Base-by-base conservation (phyloP, 53 echinoderm and acorn worm genomes). In the Pentamera pediparva region DNA sequence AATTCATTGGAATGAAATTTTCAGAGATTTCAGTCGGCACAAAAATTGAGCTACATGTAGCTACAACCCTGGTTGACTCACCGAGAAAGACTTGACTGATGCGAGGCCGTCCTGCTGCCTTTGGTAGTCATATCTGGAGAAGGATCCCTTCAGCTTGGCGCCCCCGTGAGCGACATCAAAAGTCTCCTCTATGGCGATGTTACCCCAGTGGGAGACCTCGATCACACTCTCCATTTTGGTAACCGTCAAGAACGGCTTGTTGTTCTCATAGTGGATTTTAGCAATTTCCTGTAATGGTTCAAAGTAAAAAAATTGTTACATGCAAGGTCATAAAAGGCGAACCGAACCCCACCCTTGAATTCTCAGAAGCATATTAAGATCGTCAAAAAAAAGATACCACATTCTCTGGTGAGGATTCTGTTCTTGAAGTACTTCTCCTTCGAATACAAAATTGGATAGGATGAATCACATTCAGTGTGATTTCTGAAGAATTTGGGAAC, bases 171-270 rank as follows among this genome's bases (percentile, higher is more conserved):
- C 67, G 24, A 95, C 63, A 62, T 91, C 91, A 24, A 80, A 84
- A 18, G 96, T 95, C 85, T 95, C 96, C 33, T 95, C 96, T 35
- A 95, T 86, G 4, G 91, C 96, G 31, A 95, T 88, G 80, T 95
- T 95, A n/a, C 96, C 96, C 96, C 96, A 95, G 70, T 95, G 96
- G 18, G 96, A 95, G 18, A 95, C 83, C 76, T 95, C 96, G 10
- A 95, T 88, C 18, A 95, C 61, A 26, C 96, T 91, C 52, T 78
- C 78, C 96, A 95, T 90, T 41, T 67, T 76, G 70, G 85, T 91
- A 24, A 95, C 90, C 6, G 91, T 85, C 62, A 95, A 62, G 81
- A 95, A 95, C 30, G 90, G 85, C 32, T 88, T 91, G 85, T 95
- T 95, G 80, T 95, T 95, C 61, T 95, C 96, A 77, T 70, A 95